Evolutionary conservation across 2,888 invertebrate genomes (phyloP).

Genomic region (Loripinus fragilis): DNA sequence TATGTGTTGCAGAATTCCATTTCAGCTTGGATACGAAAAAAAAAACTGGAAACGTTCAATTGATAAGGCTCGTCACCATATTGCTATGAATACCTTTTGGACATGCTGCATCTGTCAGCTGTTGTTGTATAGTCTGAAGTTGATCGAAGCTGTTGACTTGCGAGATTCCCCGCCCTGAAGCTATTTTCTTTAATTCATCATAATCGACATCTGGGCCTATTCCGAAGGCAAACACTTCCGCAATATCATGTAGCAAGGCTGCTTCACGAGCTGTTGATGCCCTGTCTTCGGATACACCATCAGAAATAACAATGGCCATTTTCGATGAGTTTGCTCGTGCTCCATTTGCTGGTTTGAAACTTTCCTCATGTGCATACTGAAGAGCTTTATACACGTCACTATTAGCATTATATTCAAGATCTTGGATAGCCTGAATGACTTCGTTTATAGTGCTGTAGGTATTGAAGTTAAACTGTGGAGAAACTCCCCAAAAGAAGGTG

Average conservation of each 20-base stretch:
- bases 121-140: conserved; percentile 50
- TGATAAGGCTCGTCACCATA: too few relatives aligned
- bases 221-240: conserved; percentile 59
- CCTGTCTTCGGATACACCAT: conserved; percentile 60
- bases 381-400: conserved; percentile 65
- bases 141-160: conserved; percentile 58
- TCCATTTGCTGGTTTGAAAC: conserved; percentile 49
- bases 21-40: too few relatives aligned
- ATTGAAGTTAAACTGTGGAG: conserved; percentile 62
- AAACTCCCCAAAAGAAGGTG: conserved; percentile 53
- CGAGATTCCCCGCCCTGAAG: conserved; percentile 29
- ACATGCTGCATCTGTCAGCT: conserved; percentile 60
- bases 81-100: too few relatives aligned
- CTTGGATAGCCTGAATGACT: conserved; percentile 57
- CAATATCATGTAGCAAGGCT: conserved; percentile 36
- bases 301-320: conserved; percentile 71
- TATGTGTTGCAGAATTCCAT: too few relatives aligned
- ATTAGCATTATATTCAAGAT: conserved; percentile 53
- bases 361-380: conserved; percentile 49
- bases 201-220: conserved; percentile 58
- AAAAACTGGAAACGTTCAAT: too few relatives aligned
- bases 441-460: conserved; percentile 45
- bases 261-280: conserved; percentile 53
- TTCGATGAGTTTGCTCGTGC: conserved; percentile 53
- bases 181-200: conserved; percentile 52